A percentile compares a stretch with the other conserved stretches of the same genome.
phyloP scores from a whole-genome alignment of 2,888 invertebrate genomes.

The Lissocephala sabroskyi region DNA sequence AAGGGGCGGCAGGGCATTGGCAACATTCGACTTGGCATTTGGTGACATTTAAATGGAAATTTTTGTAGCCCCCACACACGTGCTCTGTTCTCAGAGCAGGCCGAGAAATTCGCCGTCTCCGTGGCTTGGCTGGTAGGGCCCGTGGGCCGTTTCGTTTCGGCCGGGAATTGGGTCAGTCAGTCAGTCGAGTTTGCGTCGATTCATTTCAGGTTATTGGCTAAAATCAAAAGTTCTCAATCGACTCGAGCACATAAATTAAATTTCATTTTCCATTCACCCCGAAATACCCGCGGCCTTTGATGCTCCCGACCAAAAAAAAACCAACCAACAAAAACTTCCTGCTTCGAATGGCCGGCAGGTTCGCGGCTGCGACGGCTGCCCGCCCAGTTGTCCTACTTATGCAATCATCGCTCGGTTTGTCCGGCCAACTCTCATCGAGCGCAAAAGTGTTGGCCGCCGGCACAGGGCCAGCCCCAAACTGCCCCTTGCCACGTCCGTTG shows the following conservation, averaged over 20 bases:
- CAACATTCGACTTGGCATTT: too few relatives aligned
- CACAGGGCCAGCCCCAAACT: not conserved
- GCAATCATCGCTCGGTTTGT: slow-evolving; percentile 18
- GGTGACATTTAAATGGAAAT: slow-evolving; percentile 17
- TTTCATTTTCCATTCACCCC: slow-evolving; percentile 2
- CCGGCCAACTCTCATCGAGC: slow-evolving; percentile 6
- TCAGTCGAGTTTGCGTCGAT: too few relatives aligned
- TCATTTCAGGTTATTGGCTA: too few relatives aligned
- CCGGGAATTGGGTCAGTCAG: slow-evolving; percentile 15
- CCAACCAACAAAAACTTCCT: too few relatives aligned
- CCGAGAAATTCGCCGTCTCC: slow-evolving; percentile 9
- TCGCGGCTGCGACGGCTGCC: slow-evolving; percentile 8
- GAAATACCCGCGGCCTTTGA: not conserved
- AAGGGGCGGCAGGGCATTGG: too few relatives aligned
- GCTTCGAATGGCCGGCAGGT: slow-evolving; percentile 9
- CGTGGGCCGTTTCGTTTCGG: slow-evolving; percentile 13
- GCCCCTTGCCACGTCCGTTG: too few relatives aligned
- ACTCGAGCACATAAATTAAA: slow-evolving; percentile 18
- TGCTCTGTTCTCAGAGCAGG: not conserved
- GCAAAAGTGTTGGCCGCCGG: slow-evolving; percentile 4
- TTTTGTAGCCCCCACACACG: not conserved
- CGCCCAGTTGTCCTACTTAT: slow-evolving; percentile 35
- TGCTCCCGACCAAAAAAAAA: too few relatives aligned
- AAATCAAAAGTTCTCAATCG: not conserved
- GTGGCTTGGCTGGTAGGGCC: not conserved